Conservation (phyloP, 53 echinoderm and acorn worm genomes). For the Echinometra lucunter region DNA sequence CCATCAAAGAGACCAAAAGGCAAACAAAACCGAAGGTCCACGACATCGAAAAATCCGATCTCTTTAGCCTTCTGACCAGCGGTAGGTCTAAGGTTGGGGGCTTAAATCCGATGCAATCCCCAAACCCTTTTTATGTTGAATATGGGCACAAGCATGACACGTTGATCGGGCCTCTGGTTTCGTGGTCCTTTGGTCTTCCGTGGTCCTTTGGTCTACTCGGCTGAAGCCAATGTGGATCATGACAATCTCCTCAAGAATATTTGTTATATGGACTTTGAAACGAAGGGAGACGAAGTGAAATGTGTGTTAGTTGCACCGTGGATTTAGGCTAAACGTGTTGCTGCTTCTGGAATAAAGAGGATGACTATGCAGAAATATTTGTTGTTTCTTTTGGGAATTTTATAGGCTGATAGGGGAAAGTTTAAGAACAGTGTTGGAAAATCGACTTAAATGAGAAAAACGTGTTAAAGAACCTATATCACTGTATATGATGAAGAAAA, state of each 20-base stretch:
- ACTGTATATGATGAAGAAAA: too few relatives aligned
- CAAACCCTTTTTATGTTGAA: too few relatives aligned
- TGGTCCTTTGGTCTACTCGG: background rate
- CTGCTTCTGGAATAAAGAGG: background rate
- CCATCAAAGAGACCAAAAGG: background rate
- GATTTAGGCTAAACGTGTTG: background rate
- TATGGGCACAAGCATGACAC: too few relatives aligned
- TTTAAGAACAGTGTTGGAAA: too few relatives aligned
- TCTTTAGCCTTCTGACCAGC: background rate
- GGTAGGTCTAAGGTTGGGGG: too few relatives aligned
- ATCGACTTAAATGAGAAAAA: too few relatives aligned
- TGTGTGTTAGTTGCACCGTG: background rate
- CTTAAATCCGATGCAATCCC: too few relatives aligned
- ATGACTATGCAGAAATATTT: background rate
- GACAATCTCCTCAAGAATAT: background rate
- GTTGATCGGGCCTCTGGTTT: too few relatives aligned
- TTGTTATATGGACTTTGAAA: background rate
- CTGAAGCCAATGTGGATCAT: background rate
- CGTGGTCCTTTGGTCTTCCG: background rate
- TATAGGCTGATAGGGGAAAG: too few relatives aligned
- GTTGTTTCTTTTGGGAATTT: too few relatives aligned
- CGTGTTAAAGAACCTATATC: too few relatives aligned
- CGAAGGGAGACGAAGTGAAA: background rate
- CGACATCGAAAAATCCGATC: background rate
- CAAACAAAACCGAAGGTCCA: background rate